Evolutionary conservation across 2,797 vertebrate genomes (phyloP).

Genomic region (Gymnopithys bicolor): DNA sequence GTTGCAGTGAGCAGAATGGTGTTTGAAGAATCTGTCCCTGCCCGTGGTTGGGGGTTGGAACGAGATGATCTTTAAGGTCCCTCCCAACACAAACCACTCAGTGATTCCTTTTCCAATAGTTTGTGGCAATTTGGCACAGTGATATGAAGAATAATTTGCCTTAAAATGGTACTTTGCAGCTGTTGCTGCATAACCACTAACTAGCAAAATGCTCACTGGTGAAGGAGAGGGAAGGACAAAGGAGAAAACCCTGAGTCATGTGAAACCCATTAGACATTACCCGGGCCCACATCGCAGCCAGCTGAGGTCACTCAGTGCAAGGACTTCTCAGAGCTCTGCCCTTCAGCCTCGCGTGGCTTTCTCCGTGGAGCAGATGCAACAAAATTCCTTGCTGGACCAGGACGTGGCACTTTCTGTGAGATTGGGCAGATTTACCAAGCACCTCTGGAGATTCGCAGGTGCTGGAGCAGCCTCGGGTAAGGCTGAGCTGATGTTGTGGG

Average conservation of each 20-base stretch:
- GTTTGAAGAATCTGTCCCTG: not conserved
- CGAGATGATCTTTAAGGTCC: not conserved
- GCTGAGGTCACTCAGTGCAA: not conserved
- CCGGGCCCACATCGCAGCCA: conserved; percentile 19
- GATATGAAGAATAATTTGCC: not conserved
- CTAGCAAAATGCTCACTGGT: not conserved
- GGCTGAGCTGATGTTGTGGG: not conserved
- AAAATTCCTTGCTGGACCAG: not conserved
- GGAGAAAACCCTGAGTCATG: conserved; percentile 60
- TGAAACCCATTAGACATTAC: conserved; percentile 13
- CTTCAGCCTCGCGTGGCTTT: not conserved
- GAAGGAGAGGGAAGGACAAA: conserved; percentile 59
- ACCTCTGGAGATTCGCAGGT: not conserved
- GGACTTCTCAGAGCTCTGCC: not conserved
- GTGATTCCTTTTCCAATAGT: not conserved
- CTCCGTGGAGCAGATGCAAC: not conserved
- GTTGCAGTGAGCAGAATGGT: not conserved
- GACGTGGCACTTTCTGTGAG: not conserved
- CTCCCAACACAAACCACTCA: not conserved
- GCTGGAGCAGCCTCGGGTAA: not conserved
- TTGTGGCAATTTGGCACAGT: not conserved
- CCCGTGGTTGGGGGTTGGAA: not conserved
- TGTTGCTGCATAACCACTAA: conserved; percentile 28
- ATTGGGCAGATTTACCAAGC: not conserved
- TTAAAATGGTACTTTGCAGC: not conserved